Base-by-base conservation (phyloP, 1,140 invertebrate genomes). In the Notospermus geniculatus region DNA sequence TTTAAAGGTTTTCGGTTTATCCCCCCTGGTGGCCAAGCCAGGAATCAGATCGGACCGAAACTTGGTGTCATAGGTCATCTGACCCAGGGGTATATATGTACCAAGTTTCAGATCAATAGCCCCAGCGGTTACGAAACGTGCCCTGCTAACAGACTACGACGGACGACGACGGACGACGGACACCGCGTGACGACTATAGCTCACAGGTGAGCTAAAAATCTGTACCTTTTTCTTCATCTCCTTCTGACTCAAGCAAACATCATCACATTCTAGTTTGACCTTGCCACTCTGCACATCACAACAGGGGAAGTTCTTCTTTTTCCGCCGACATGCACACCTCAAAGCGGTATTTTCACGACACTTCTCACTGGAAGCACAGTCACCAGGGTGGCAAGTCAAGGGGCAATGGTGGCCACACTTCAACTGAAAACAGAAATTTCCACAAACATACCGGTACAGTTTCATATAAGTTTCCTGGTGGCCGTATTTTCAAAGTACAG, bases 331-430 rank as follows among this genome's bases (percentile, higher is more conserved):
- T 50, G 83, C 80, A 71, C 93, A 96, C 46, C 85, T 84, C 0
- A 93, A 72, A 74, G 89, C 89, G 0, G 93, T 86, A 75, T 90
- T 92, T 65, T 91, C 91, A 39, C 85, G 86, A 75, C 93, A 96
- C 0, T 81, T 66, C 59, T 89, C 85, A 29, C 85, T 80, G 55
- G 83, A 83, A 0, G 86, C 84, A 79, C 93, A 95, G 0, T 74
- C 61, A 17, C 90, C 91, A 25, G 86, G 78, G 79, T 97, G 93
- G 72, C 92, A 96, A 23, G 84, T 83, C 27, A 84, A 82, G 17
- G 83, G 83, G 78, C 92, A 96, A 15, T 88, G 85, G 82, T 94
- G 91, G 17, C 84, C 82, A 78, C 86, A 87, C 0, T 75, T 46
- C 66, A 86, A 74, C 84, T 85, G 70, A 2, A 71, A 60, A 36